phyloP scores from a whole-genome alignment of 2,888 invertebrate species.

The Torymus texanus region DNA sequence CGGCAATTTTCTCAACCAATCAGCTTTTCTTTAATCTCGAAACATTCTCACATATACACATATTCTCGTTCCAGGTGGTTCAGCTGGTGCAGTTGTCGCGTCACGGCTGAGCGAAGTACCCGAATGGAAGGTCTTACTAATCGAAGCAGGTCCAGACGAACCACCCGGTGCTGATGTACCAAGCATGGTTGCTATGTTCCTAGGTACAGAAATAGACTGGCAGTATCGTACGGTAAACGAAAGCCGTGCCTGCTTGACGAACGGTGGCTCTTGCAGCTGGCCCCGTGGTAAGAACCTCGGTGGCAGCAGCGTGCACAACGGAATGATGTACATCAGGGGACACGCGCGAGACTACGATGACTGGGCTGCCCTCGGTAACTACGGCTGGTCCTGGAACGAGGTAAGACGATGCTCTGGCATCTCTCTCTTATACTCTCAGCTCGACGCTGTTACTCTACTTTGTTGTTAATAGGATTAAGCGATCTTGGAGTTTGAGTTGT shows the following conservation, averaged over 20 bases:
- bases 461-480: neutral
- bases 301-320: constrained; percentile 84
- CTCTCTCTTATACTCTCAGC: neutral
- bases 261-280: constrained; percentile 79
- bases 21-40: neutral
- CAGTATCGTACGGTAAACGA: constrained; percentile 82
- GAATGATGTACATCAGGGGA: constrained; percentile 90
- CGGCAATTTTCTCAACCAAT: neutral
- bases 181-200: constrained; percentile 82
- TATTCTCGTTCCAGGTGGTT: constrained; percentile 75
- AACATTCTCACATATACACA: too few relatives aligned
- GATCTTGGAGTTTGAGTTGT: neutral
- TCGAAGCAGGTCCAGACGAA: constrained; percentile 85
- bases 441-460: neutral
- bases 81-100: constrained; percentile 81
- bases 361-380: constrained; percentile 84
- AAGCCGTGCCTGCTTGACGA: constrained; percentile 78
- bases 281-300: constrained; percentile 84
- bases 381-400: constrained; percentile 87
- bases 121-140: constrained; percentile 81
- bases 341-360: constrained; percentile 85
- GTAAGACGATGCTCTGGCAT: constrained; percentile 55
- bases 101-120: constrained; percentile 81
- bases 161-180: constrained; percentile 81
- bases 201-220: constrained; percentile 82